Base-by-base conservation (phyloP, 2,113 vertebrate species). In the Laticauda laticaudata region DNA sequence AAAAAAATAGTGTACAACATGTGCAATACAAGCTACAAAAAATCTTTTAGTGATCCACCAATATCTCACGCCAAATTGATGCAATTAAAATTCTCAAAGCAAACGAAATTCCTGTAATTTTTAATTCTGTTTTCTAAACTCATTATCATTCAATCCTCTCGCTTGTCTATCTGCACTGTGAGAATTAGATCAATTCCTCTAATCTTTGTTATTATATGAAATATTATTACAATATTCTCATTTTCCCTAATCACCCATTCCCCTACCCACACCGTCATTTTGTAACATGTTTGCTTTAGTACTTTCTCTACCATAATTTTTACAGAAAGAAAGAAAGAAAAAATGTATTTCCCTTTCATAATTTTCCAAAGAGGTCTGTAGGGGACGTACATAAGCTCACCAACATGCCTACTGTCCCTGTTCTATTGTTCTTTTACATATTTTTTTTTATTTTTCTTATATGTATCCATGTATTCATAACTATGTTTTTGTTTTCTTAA, bases 121-220 rank as follows among this genome's bases (percentile, higher is more conserved):
- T 61, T 86, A 90, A 90, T 93, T 86, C 75, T 90, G 55, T 90
- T 93, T 90, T 53, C 92, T 61, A 93, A 93, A n/a, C 88, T 90
- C 55, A 93, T 93, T 75, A 90, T 90, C 88, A 86, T 90, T 93
- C 92, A 93, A 93, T 45, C 88, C 86, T 61, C 75, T 90, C 61
- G 9, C 69, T 90, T 34, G 29, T 81, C 14, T 59, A 61, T 86
- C 75, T 86, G 55, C 14, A 61, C 53, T 51, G 43, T 90, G 88
- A 29, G 61, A 86, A 93, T 61, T 61, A 93, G 86, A 93, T 90
- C 55, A 90, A 86, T 90, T 90, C 26, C 21, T 86, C 75, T 90
- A 89, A 93, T 61, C 88, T 86, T 86, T 90, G 55, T 93, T 81
- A 86, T 93, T 55, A 61, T 86, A 53, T 90, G n/a, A 90, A 90